Percentiles rank a stretch among this genome's conserved stretches.
Conservation (phyloP, 1,140 invertebrate species). For the Diabrotica undecimpunctata region DNA sequence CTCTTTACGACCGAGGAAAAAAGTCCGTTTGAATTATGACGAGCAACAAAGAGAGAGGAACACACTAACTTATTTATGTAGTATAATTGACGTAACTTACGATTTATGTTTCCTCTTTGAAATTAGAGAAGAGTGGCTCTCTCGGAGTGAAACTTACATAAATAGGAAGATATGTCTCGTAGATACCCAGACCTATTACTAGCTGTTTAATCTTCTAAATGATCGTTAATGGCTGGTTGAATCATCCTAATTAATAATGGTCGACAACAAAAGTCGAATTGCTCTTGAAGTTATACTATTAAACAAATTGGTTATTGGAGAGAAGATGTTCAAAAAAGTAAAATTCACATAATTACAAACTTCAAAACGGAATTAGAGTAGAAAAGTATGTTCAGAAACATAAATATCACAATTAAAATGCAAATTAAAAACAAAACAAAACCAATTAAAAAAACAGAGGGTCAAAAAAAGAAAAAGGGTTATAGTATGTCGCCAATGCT, state of each 20-base stretch:
- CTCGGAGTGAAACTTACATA: background rate
- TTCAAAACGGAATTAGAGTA: no score
- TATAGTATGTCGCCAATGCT: no score
- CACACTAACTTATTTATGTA: background rate
- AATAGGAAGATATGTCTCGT: background rate
- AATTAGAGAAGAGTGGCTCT: background rate
- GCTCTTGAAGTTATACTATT: no score
- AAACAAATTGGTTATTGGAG: no score
- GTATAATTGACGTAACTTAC: slow-evolving; percentile 2
- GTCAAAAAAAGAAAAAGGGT: no score
- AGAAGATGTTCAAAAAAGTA: no score
- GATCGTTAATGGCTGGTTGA: background rate
- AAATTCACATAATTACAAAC: no score
- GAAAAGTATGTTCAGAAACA: no score
- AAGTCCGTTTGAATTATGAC: background rate
- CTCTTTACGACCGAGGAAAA: no score
- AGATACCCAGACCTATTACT: background rate
- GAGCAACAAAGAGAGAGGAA: background rate
- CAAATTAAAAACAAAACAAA: no score
- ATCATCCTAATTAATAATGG: background rate
- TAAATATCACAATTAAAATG: no score
- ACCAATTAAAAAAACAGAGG: no score
- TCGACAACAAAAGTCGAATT: background rate
- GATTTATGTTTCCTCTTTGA: slow-evolving; percentile 1
- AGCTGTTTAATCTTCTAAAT: background rate